Evolutionary conservation across 1,140 invertebrate species (phyloP), one percentile per base, ranked within the genome.

Genomic region (Planococcus citri): DNA sequence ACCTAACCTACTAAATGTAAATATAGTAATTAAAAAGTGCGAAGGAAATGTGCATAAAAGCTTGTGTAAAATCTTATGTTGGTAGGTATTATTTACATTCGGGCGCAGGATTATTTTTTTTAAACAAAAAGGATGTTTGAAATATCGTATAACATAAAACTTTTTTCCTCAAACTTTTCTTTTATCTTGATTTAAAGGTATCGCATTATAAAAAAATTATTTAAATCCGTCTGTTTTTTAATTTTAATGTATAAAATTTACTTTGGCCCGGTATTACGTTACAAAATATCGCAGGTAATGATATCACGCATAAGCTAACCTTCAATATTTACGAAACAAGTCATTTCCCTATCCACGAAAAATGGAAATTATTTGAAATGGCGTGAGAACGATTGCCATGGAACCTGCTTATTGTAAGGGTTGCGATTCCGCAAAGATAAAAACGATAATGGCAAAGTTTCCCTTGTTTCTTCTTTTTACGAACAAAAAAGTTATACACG

Each of bases 361-460:
- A 51, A 51, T 51, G 41, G 41, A 51, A 51, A 51, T 51, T 51
- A 51, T 51, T 51, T 51, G 41, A n/a, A 20, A 51, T 51, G 41
- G 41, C 41, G 41, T 51, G 41, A 51, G 41, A 51, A 51, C 41
- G 6, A 51, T 51, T 51, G 41, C 41, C 41, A 51, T 51, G 41
- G 41, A 51, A 51, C 41, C 41, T 51, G 41, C 41, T 51, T 51
- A 51, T 51, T 51, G 41, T 51, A 51, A 51, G n/a, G 41, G 41
- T 51, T 17, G 41, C 41, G 41, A 51, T 51, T 51, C n/a, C 41
- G n/a, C 17, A 51, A 51, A 51, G 41, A 51, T 51, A 51, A 51
- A n/a, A 51, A 51, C 41, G 41, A 51, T 51, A 51, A 51, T 51
- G 41, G 4, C 6, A 20, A 51, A 51, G n/a, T 51, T 51, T 51